Base-by-base conservation (phyloP, 2,797 vertebrate genomes). In the Salmo trutta region DNA sequence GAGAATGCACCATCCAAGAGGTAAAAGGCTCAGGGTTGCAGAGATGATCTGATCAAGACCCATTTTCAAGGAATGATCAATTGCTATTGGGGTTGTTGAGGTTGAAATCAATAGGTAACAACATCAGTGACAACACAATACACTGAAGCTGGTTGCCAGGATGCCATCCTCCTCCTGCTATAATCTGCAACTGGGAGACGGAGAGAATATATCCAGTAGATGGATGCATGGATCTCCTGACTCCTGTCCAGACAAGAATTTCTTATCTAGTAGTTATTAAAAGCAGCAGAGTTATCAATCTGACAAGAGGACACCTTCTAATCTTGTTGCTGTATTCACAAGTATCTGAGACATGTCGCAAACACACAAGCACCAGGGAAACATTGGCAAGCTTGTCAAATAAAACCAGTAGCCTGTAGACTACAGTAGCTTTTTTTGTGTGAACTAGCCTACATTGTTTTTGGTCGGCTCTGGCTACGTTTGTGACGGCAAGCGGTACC, bases 241-340 rank as follows among this genome's bases (percentile, higher is more conserved):
- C 54, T 16, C 31, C 27, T 36, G 24, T 14, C 36, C 59, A 19
- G 21, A 6, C 21, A 27, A 19, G 14, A 31, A 66, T 74, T 64
- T 19, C 56, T 62, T 29, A 74, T 64, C 56, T 62, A 36, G 64
- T 16, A 27, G 14, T 59, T 56, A 59, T 69, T 59, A 76, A 70
- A 71, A 56, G 65, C 29, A 29, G 27, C 73, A 24, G 21, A 31
- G n/a, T 64, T 24, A 64, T 74, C 21, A 15, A 17, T 47, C 27
- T 65, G 66, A 47, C 10, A 53, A 59, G 17, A 59, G 1, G n/a
- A 21, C 31, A 6, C 5, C 27, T 19, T 59, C 16, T 54, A 54
- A 33, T 69, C 74, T 14, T 65, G 12, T 5, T 12, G 3, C n/a
- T 59, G 53, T 15, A 8, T 24, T 70, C 47, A 53, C 6, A 27